Conservation (phyloP, 2,113 vertebrate genomes). For the Synchiropus splendidus region DNA sequence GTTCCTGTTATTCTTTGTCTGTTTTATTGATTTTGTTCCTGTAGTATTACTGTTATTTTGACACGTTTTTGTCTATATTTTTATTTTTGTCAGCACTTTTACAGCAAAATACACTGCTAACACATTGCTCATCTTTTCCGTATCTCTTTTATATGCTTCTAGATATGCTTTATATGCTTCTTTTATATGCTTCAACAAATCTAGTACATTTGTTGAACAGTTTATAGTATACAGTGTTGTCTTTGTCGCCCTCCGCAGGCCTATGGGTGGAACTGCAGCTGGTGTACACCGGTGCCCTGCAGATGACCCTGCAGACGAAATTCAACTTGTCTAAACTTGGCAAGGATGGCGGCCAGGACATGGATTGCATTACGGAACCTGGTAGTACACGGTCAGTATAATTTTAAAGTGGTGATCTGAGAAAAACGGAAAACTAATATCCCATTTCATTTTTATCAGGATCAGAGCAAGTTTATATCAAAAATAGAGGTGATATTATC, state of each 20-base stretch:
- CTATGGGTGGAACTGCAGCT: slow-evolving; percentile 82
- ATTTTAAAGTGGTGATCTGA: not conserved
- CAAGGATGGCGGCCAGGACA: slow-evolving; percentile 69
- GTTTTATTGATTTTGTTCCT: too few species aligned
- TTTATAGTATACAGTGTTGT: slow-evolving; percentile 7
- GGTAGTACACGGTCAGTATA: slow-evolving; percentile 55
- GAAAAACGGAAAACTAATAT: too few species aligned
- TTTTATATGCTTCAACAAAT: too few species aligned
- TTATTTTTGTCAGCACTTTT: too few species aligned
- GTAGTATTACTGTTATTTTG: too few species aligned
- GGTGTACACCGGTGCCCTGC: slow-evolving; percentile 74
- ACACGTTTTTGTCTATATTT: too few species aligned
- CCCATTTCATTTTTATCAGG: not conserved
- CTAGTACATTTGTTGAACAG: too few species aligned
- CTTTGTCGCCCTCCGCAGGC: slow-evolving; percentile 52
- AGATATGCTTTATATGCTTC: too few species aligned
- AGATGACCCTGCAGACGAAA: slow-evolving; percentile 86
- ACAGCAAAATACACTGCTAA: too few species aligned
- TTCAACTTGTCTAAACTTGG: slow-evolving; percentile 82
- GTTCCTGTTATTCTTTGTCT: too few species aligned
- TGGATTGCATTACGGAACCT: slow-evolving; percentile 26
- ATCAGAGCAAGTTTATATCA: not conserved
- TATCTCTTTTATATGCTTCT: too few species aligned
- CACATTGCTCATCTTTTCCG: too few species aligned
- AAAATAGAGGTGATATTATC: slow-evolving; percentile 2